Evolutionary conservation across 2,797 vertebrate genomes (phyloP).

Genomic region (Trachurus trachurus): DNA sequence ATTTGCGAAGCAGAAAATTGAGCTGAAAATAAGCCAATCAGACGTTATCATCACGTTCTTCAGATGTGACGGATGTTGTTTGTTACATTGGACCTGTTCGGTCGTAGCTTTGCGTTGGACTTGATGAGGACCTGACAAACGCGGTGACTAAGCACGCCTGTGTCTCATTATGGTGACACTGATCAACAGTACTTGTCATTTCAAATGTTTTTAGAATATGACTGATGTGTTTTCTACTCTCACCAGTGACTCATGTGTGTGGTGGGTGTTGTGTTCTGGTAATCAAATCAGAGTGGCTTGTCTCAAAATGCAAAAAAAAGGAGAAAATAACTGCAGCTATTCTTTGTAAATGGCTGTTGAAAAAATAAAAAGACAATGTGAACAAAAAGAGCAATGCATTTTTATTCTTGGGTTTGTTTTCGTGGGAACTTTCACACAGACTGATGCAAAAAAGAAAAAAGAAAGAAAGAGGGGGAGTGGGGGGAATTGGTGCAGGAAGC

Average conservation of each 20-base stretch:
- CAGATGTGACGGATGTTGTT: conserved; percentile 40
- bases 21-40: background rate
- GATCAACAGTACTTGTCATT: conserved; percentile 59
- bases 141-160: conserved; percentile 51
- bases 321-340: background rate
- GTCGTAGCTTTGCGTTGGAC: conserved; percentile 29
- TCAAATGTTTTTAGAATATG: conserved; percentile 57
- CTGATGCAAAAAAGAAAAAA: conserved; percentile 4
- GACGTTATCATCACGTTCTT: conserved; percentile 4
- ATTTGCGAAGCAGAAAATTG: background rate
- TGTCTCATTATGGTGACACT: conserved; percentile 46
- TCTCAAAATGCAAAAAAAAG: conserved; percentile 13
- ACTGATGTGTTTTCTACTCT: conserved; percentile 69
- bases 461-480: rapidly evolving
- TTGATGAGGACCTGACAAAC: conserved; percentile 43
- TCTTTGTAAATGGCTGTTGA: conserved; percentile 31
- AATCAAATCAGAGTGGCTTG: conserved; percentile 25
- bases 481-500: background rate
- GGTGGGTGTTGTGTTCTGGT: conserved; percentile 59
- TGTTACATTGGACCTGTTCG: conserved; percentile 19
- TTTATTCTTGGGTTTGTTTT: conserved; percentile 20
- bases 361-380: conserved; percentile 29
- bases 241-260: conserved; percentile 63
- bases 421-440: background rate
- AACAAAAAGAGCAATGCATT: background rate